Evolutionary conservation across 1,140 invertebrate genomes (phyloP), one percentile per base, ranked within the genome.

Genomic region (Elysia chlorotica): DNA sequence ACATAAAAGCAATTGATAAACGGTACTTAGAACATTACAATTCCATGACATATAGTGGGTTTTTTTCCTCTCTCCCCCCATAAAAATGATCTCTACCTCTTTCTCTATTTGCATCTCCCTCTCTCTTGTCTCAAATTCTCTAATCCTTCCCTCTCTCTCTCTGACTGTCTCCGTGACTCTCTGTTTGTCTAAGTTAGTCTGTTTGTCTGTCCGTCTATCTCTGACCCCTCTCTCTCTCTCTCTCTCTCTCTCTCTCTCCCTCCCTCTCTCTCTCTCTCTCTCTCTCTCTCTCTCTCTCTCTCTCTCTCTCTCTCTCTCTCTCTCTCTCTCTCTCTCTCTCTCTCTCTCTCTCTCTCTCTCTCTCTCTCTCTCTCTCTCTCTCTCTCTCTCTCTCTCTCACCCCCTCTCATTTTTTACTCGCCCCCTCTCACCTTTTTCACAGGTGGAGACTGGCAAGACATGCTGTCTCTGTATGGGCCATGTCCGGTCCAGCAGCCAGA

Each of bases 381-480:
- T 65, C 36, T 65, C 63, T 65, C 36, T 65, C 36, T 38, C 36
- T 65, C 63, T 65, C 63, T 36, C 63, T 65, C 23, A 28, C 63
- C 38, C 33, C 25, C 63, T 65, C 63, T 65, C 63, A 37, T 37
- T 65, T 37, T 65, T 23, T 38, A 33, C n/a, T 65, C 35, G 28
- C 63, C 25, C 33, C 38, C 63, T 65, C 63, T 65, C 63, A 33
- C 59, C 36, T 35, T 62, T 35, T 62, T n/a, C n/a, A n/a, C n/a
- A n/a, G n/a, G n/a, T n/a, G n/a, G n/a, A n/a, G n/a, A n/a, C n/a
- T n/a, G n/a, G n/a, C n/a, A n/a, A n/a, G n/a, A n/a, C n/a, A n/a
- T n/a, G n/a, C n/a, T n/a, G n/a, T n/a, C n/a, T n/a, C n/a, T 48
- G 41, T n/a, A 65, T 31, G 2, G 74, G 69, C 75, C 75, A 76